These are phyloP conservation scores for Euproctis similis DNA, from an alignment of 2,888 invertebrate species.

Conservation along the genomic window DNA sequence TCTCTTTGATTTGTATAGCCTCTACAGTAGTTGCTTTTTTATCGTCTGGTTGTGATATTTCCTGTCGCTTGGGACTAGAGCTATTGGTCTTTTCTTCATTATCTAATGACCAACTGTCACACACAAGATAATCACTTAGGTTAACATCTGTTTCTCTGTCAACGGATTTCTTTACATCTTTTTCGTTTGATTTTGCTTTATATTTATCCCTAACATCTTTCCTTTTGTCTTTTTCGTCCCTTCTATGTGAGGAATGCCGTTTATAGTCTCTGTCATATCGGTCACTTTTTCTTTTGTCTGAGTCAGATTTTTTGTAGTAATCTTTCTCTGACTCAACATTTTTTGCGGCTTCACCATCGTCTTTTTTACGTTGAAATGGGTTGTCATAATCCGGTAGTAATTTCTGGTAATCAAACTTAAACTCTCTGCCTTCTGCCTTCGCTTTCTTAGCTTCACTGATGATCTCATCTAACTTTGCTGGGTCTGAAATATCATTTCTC, in stretches of 20 bases:
- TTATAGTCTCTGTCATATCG: slow-evolving; percentile 24
- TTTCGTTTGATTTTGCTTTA: slow-evolving; percentile 24
- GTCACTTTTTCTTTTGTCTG: slow-evolving; percentile 18
- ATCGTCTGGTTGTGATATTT: not conserved
- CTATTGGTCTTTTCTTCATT: slow-evolving; percentile 51
- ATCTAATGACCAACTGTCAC: slow-evolving; percentile 69
- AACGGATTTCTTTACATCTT: slow-evolving; percentile 12
- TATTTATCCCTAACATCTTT: slow-evolving; percentile 23
- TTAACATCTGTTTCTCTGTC: slow-evolving; percentile 51
- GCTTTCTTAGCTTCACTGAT: slow-evolving; percentile 64
- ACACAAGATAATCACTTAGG: slow-evolving; percentile 60
- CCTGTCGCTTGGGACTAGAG: slow-evolving; percentile 35
- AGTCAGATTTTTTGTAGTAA: slow-evolving; percentile 8
- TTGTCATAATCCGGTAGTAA: slow-evolving; percentile 61
- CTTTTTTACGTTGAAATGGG: slow-evolving; percentile 60
- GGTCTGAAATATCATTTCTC: too few species aligned
- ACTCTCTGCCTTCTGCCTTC: slow-evolving; percentile 54
- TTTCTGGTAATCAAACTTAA: slow-evolving; percentile 64
- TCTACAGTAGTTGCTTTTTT: slow-evolving; percentile 19
- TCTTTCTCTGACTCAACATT: slow-evolving; percentile 21
- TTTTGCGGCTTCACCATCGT: slow-evolving; percentile 24
- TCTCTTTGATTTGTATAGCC: slow-evolving; percentile 17
- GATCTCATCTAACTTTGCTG: slow-evolving; percentile 58
- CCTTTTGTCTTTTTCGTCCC: slow-evolving; percentile 20
- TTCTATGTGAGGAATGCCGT: slow-evolving; percentile 15